Evolutionary conservation across 2,113 vertebrate genomes (phyloP).

Genomic region (Grus americana): DNA sequence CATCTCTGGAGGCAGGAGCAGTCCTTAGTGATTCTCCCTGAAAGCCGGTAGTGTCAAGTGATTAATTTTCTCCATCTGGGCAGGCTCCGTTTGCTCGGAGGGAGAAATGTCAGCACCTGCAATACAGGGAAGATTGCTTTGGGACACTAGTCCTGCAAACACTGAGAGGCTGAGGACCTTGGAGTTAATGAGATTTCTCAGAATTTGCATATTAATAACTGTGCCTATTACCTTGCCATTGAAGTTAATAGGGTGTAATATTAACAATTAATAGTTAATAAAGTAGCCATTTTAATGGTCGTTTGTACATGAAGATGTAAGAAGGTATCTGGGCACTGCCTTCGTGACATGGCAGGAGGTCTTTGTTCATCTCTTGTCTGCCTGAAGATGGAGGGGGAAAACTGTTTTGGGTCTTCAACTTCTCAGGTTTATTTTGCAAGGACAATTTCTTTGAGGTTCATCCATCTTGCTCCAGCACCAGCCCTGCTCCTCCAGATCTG

Average conservation of each 20-base stretch:
- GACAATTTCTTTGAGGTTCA: not conserved
- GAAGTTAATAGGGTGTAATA: not conserved
- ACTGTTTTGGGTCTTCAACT: not conserved
- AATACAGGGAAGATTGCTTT: not conserved
- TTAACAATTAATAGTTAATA: constrained; percentile 17
- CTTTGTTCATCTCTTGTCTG: not conserved
- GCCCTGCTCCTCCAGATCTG: not conserved
- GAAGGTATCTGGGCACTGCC: rapidly evolving
- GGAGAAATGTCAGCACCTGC: not conserved
- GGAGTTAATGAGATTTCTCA: not conserved
- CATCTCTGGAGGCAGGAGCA: not conserved
- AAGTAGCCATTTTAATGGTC: not conserved
- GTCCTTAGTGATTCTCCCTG: rapidly evolving
- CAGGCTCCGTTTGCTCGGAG: not conserved
- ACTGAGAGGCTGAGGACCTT: not conserved
- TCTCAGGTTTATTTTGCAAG: not conserved
- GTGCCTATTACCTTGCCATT: not conserved
- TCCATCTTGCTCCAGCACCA: rapidly evolving
- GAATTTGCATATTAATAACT: constrained; percentile 47
- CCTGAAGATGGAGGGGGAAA: not conserved
- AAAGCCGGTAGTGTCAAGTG: not conserved
- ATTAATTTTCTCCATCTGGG: not conserved
- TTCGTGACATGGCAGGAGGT: rapidly evolving
- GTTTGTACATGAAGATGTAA: not conserved
- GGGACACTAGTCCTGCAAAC: not conserved